These are phyloP conservation scores for Tetheella fluctuosa DNA, from an alignment of 2,888 invertebrate genomes.

Conservation along the genomic window DNA sequence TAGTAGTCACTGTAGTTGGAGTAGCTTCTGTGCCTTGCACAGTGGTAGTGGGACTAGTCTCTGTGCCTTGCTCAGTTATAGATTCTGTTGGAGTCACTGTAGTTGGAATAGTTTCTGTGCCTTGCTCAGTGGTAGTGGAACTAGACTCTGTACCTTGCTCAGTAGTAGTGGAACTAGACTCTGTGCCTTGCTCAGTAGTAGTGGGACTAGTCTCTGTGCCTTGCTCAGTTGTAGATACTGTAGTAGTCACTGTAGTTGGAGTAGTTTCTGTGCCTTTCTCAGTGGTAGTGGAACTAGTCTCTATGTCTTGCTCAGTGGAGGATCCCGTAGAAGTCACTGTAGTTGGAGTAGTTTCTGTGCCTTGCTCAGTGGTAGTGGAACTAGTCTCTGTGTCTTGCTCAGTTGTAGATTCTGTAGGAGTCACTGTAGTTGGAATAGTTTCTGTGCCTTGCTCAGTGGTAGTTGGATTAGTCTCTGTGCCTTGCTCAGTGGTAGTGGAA, in stretches of 20 bases:
- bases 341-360: not conserved
- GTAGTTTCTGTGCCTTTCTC: not conserved
- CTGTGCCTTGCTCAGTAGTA: constrained; percentile 5
- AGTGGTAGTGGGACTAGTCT: constrained; percentile 16
- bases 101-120: not conserved
- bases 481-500: constrained; percentile 7
- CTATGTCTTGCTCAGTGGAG: not conserved
- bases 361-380: not conserved
- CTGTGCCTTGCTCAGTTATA: not conserved
- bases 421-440: constrained; percentile 7
- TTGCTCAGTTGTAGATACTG: not conserved
- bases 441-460: constrained; percentile 2
- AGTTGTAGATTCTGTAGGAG: constrained; percentile 1
- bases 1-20: not conserved
- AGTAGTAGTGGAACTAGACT: not conserved
- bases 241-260: constrained; percentile 8
- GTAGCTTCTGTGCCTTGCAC: not conserved
- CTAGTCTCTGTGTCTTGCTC: constrained; percentile 1
- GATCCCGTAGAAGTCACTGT: not conserved
- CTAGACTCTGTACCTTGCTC: not conserved
- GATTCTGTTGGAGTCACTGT: not conserved
- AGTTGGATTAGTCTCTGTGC: not conserved
- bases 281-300: constrained; percentile 2
- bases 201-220: not conserved
- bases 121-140: not conserved